A percentile compares a stretch with the other conserved stretches of the same genome.
Conservation (phyloP, 2,797 vertebrate species). For the Dryobates pubescens region DNA sequence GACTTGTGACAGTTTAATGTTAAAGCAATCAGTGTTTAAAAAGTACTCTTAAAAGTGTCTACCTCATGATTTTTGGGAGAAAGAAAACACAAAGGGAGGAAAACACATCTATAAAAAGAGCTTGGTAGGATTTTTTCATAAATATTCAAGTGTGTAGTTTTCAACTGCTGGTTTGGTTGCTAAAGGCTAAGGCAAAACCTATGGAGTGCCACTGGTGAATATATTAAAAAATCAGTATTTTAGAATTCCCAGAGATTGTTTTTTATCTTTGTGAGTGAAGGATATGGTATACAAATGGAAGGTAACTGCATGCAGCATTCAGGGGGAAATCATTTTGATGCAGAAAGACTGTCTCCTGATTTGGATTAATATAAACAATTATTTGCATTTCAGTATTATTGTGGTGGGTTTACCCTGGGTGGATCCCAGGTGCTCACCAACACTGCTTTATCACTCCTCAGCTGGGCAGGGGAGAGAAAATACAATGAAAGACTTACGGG, state of each 20-base stretch:
- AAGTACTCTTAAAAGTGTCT: constrained; percentile 63
- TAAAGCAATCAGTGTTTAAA: constrained; percentile 71
- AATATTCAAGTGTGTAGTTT: constrained; percentile 69
- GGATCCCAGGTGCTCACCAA: background rate
- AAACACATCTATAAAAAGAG: constrained; percentile 52
- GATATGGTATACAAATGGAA: background rate
- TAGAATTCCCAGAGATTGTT: background rate
- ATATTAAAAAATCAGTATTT: background rate
- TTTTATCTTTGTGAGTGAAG: background rate
- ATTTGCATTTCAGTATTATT: background rate
- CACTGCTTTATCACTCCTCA: background rate
- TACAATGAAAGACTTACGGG: background rate
- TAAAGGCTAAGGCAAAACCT: constrained; percentile 41
- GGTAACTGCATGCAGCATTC: background rate
- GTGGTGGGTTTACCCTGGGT: background rate
- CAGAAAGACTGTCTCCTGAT: background rate
- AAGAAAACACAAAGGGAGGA: constrained; percentile 41
- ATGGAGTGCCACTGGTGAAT: constrained; percentile 5
- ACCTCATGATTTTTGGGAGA: constrained; percentile 54
- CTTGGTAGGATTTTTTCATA: constrained; percentile 66
- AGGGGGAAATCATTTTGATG: background rate
- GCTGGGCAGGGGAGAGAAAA: background rate
- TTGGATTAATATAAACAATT: background rate
- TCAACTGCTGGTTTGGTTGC: constrained; percentile 57
- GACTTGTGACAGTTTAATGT: constrained; percentile 66